Conservation (phyloP, 1,140 invertebrate genomes). For the Dreissena rostriformis region DNA sequence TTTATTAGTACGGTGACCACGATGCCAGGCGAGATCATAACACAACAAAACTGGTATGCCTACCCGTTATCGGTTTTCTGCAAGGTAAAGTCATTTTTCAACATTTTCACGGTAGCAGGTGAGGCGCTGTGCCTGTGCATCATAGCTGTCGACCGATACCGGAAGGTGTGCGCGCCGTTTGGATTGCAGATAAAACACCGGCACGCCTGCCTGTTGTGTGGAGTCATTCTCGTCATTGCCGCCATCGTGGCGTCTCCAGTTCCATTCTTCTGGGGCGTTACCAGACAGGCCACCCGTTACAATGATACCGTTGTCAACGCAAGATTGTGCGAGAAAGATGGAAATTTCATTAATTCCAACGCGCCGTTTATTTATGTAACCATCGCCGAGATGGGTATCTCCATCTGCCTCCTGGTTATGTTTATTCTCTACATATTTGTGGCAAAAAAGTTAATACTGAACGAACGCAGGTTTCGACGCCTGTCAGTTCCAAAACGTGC, state of each 20-base stretch:
- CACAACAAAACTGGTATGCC: conserved; percentile 65
- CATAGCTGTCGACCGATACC: conserved; percentile 64
- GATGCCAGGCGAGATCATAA: conserved; percentile 67
- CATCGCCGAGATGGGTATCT: not conserved
- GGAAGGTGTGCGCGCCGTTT: conserved; percentile 62
- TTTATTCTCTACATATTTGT: conserved; percentile 18
- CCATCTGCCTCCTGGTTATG: conserved; percentile 17
- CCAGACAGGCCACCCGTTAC: not conserved
- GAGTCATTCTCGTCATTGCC: conserved; percentile 6
- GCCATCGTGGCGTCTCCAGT: conserved; percentile 15
- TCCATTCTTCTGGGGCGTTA: conserved; percentile 28
- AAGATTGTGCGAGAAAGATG: conserved; percentile 49
- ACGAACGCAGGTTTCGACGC: not conserved
- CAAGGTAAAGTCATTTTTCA: conserved; percentile 61
- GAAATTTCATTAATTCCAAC: conserved; percentile 1
- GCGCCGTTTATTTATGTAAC: conserved; percentile 2
- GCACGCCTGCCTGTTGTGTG: not conserved
- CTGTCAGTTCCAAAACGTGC: too few relatives aligned
- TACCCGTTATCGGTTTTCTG: conserved; percentile 60
- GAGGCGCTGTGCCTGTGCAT: conserved; percentile 61
- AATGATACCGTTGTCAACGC: not conserved
- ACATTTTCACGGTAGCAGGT: conserved; percentile 61
- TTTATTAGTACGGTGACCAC: conserved; percentile 60
- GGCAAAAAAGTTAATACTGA: not conserved
- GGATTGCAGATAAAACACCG: conserved; percentile 54